Evolutionary conservation across 2,888 invertebrate genomes (phyloP), one percentile per base, ranked within the genome.

Genomic region (Lithophane semibrunnea): DNA sequence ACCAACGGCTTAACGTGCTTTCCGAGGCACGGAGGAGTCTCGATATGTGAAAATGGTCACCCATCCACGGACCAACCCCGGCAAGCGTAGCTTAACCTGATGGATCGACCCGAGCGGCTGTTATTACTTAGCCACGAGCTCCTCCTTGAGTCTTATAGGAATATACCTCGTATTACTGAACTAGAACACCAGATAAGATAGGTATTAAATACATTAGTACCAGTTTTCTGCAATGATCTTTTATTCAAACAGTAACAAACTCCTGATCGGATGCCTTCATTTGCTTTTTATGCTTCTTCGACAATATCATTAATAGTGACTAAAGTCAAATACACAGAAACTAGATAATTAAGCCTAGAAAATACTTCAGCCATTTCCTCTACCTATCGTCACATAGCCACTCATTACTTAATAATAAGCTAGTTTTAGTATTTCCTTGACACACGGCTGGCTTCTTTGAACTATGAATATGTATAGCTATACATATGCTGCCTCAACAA

Each of bases 391-490:
- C 21, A 56, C 12, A 54, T 21, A 60, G 29, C 29, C 52, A 63
- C n/a, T 80, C 42, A 85, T 76, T 72, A 72, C 78, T 84, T 70
- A 73, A 84, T 75, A 75, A 79, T 69, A 79, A 70, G 70, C 63
- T 77, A 66, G 71, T 80, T 85, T 80, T 74, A 87, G 63, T 75
- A 83, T 87, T 87, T 83, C 85, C 88, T 88, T 87, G 87, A 88
- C 88, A 88, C 83, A 79, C 80, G 80, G 78, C 77, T 83, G 72
- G 73, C 80, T 83, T 77, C 79, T 88, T 82, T 88, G 87, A 85
- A 83, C 85, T 79, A 65, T 78, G 74, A 70, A 69, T 60, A 79
- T 64, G 69, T 68, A 73, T 82, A 74, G 54, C 44, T 66, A 68
- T 72, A 73, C 52, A 21, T 49, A 58, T 75, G 74, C 61, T 68